Evolutionary conservation across 2,888 invertebrate species (phyloP).

Genomic region (Apeira syringaria): DNA sequence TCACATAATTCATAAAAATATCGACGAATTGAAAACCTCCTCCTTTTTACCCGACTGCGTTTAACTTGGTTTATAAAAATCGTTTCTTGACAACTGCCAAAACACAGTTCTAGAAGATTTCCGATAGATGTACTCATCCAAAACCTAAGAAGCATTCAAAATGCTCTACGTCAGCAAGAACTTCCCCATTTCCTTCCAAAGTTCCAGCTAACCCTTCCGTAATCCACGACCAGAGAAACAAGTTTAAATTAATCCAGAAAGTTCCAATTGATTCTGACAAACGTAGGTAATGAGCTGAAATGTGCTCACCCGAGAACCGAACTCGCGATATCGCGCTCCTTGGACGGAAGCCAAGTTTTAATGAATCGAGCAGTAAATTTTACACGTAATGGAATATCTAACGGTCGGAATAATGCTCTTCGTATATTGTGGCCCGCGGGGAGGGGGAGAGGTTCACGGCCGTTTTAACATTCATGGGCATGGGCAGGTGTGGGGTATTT

Average conservation of each 20-base stretch:
- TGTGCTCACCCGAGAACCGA: conserved; percentile 46
- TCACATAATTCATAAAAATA: too few relatives aligned
- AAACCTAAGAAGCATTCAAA: too few relatives aligned
- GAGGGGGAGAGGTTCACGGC: conserved; percentile 22
- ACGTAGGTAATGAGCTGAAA: conserved; percentile 46
- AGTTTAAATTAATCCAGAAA: conserved; percentile 45
- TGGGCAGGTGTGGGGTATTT: conserved; percentile 12
- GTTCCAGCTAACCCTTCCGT: background rate
- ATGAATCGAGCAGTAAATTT: conserved; percentile 63
- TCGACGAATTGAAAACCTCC: too few relatives aligned
- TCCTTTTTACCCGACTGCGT: too few relatives aligned
- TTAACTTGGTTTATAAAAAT: too few relatives aligned
- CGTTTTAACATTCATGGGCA: conserved; percentile 14
- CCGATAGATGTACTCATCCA: too few relatives aligned
- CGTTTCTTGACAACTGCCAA: too few relatives aligned
- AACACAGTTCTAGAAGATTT: too few relatives aligned
- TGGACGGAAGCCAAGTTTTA: conserved; percentile 63
- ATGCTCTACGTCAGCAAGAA: too few relatives aligned
- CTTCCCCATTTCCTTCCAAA: too few relatives aligned
- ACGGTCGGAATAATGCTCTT: conserved; percentile 42
- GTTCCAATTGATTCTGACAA: conserved; percentile 49
- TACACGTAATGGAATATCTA: conserved; percentile 65
- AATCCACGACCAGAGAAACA: conserved; percentile 22
- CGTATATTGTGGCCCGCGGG: conserved; percentile 24
- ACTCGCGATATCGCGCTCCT: conserved; percentile 35